Evolutionary conservation across 2,113 vertebrate genomes (phyloP), one percentile per base, ranked within the genome.

Genomic region (Poicephalus meyeri): DNA sequence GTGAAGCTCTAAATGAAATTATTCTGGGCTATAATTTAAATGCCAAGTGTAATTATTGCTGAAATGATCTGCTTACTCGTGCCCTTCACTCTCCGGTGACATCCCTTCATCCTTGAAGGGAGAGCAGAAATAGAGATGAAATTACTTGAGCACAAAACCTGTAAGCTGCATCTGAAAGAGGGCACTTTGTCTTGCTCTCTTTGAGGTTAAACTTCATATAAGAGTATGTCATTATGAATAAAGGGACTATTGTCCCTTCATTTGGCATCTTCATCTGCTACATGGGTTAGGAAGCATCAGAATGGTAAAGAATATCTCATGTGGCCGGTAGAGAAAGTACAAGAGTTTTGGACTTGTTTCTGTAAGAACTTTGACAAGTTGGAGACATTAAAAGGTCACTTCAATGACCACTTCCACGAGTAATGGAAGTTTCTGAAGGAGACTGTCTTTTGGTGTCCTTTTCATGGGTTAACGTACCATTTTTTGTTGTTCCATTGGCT

Each of bases 31-130:
- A 76, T 49, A 39, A 77, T 93, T 90, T 91, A 80, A 76, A 80
- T 37, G 86, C 80, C 96, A 95, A 76, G 80, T 71, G 55, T 86
- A 86, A 95, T 95, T 96, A 88, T 3, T 19, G 47, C 86, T 70
- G 78, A 84, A 85, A 47, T 52, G 26, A 79, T 82, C 35, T 73
- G 52, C 41, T 70, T 33, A 18, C 21, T 52, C 11, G 37, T 46
- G 50, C 55, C 84, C 61, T 95, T 63, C 44, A 16, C 25, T 26
- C 56, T 46, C 37, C 65, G 35, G 78, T 35, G 65, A 46, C n/a
- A 37, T 47, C 60, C 7, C 53, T 79, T 78, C 11, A 4, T 71
- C 78, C 70, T 93, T 94, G 58, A 42, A 39, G 66, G 61, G 28
- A 17, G 44, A 73, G 42, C 28, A 33, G 64, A 68, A 93, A 35